phyloP scores from a whole-genome alignment of 2,113 vertebrate species.

The Sclerurus mexicanus region DNA sequence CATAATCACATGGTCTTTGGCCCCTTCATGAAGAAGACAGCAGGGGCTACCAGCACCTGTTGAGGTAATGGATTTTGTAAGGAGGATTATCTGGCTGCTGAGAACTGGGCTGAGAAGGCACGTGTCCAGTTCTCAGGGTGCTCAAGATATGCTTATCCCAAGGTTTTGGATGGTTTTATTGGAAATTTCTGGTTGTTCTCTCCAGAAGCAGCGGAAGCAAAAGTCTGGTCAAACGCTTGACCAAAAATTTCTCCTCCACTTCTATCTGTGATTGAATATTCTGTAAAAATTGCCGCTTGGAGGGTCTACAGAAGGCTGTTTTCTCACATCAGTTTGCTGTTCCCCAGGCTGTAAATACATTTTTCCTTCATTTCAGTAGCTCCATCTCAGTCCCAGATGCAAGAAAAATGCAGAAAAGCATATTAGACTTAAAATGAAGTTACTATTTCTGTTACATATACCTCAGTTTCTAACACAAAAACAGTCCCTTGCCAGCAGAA shows the following conservation, averaged over 20 bases:
- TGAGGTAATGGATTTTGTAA: background rate
- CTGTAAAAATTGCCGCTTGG: background rate
- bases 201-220: background rate
- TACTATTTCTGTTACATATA: background rate
- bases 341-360: background rate
- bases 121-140: background rate
- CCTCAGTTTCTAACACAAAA: background rate
- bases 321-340: background rate
- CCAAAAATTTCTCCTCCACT: background rate
- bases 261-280: background rate
- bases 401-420: background rate
- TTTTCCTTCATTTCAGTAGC: background rate
- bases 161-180: background rate
- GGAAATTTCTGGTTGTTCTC: background rate
- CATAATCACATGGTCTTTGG: constrained; percentile 7
- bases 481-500: background rate
- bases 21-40: constrained; percentile 7
- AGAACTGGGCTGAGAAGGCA: background rate
- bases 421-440: background rate
- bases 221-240: background rate
- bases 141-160: background rate
- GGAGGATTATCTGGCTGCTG: background rate
- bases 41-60: constrained; percentile 14
- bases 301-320: background rate
- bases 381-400: background rate